phyloP scores from a whole-genome alignment of 2,113 vertebrate genomes.

The Platysteira castanea region DNA sequence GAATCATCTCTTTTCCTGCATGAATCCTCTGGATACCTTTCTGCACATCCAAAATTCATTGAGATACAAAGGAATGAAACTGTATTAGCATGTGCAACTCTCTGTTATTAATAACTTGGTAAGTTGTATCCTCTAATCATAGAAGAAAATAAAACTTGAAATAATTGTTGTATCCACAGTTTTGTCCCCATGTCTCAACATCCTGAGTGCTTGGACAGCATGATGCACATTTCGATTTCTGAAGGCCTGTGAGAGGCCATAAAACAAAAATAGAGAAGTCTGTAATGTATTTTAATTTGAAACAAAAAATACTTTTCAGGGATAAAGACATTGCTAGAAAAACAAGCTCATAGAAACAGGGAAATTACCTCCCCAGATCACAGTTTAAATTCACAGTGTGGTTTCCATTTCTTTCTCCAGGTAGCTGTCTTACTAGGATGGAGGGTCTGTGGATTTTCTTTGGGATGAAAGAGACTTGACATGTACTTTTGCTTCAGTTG shows the following conservation, averaged over 20 bases:
- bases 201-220: background rate
- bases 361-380: background rate
- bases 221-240: background rate
- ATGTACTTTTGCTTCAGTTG: background rate
- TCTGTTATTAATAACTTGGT: background rate
- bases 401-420: background rate
- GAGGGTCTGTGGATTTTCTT: background rate
- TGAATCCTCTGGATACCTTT: background rate
- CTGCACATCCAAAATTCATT: background rate
- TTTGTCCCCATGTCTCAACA: background rate
- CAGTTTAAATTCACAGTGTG: background rate
- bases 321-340: background rate
- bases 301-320: background rate
- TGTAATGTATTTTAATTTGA: background rate
- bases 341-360: background rate
- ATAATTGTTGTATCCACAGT: background rate
- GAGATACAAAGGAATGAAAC: background rate
- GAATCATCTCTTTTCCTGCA: background rate
- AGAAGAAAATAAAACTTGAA: background rate
- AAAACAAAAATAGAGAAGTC: background rate
- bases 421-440: background rate
- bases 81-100: background rate
- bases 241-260: background rate
- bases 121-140: background rate
- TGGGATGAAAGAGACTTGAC: background rate